Percentiles rank a stretch among this genome's conserved stretches.
Conservation (phyloP, 2,888 invertebrate species). For the Heliconius hortense region DNA sequence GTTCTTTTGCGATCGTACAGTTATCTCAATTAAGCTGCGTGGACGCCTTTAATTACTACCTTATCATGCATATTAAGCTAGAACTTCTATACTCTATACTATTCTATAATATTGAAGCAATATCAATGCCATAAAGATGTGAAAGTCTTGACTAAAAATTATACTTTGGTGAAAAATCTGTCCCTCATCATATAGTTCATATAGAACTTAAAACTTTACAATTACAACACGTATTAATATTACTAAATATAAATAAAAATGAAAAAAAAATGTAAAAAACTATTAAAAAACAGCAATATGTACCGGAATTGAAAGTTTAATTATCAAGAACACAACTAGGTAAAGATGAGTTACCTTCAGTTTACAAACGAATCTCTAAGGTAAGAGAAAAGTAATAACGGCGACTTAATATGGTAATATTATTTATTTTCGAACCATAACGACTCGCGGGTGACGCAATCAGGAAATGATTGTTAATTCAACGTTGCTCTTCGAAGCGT, state of each 20-base stretch:
- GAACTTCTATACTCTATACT: background rate
- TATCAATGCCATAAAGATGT: background rate
- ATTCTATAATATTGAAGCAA: background rate
- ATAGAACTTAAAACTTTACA: no score
- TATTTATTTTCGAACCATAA: slow-evolving; percentile 19
- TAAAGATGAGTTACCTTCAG: background rate
- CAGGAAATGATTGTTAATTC: slow-evolving; percentile 20
- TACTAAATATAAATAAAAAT: no score
- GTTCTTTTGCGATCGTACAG: slow-evolving; percentile 7
- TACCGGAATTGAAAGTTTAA: slow-evolving; percentile 1
- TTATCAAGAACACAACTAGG: slow-evolving; percentile 26
- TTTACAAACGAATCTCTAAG: slow-evolving; percentile 31
- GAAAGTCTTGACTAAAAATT: background rate
- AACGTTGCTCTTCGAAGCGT: slow-evolving; percentile 10
- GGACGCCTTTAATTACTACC: background rate
- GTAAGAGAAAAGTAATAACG: slow-evolving; percentile 38
- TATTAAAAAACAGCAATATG: background rate
- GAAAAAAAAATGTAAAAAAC: no score
- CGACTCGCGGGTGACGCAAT: slow-evolving; percentile 13
- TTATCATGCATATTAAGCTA: no score
- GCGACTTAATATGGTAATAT: slow-evolving; percentile 35
- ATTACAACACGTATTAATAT: no score
- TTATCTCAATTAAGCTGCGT: slow-evolving; percentile 6
- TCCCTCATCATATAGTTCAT: no score
- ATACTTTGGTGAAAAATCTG: no score